Percentiles rank a stretch among this genome's conserved stretches.
phyloP scores from a whole-genome alignment of 2,113 vertebrate species.

The Puffinus mauretanicus region DNA sequence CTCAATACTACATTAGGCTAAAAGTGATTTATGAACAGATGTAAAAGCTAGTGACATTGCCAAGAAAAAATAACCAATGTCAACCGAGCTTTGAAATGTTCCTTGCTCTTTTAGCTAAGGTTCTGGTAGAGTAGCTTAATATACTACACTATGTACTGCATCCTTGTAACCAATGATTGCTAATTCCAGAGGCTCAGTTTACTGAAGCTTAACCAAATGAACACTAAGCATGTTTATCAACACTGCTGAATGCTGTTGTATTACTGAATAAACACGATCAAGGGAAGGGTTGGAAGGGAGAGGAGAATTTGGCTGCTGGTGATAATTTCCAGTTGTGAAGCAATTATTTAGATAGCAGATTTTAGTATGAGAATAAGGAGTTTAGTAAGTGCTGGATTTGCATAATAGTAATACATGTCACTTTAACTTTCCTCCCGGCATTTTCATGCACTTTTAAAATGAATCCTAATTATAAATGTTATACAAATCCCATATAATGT shows the following conservation, averaged over 20 bases:
- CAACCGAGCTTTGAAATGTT: neutral
- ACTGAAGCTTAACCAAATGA: conserved; percentile 15
- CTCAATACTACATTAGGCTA: neutral
- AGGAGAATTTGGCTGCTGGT: conserved; percentile 9
- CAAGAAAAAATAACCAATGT: neutral
- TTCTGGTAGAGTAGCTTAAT: neutral
- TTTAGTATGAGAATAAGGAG: conserved; percentile 6
- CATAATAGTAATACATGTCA: conserved; percentile 27
- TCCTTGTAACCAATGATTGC: neutral
- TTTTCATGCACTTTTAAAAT: conserved; percentile 32
- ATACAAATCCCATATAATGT: conserved; percentile 13
- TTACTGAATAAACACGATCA: neutral
- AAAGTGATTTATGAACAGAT: neutral
- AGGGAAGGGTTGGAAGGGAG: neutral
- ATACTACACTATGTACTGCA: neutral
- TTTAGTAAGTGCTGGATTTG: conserved; percentile 38
- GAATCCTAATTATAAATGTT: conserved; percentile 51
- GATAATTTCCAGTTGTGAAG: conserved; percentile 23
- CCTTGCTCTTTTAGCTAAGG: neutral
- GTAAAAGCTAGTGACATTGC: neutral
- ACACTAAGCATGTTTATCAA: neutral
- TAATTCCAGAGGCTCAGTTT: neutral
- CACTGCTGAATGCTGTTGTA: neutral
- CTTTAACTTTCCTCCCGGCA: conserved; percentile 39
- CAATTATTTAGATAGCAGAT: conserved; percentile 38